These are phyloP conservation scores for Cybosia mesomella DNA, from an alignment of 2,888 invertebrate species.

Conservation along the genomic window DNA sequence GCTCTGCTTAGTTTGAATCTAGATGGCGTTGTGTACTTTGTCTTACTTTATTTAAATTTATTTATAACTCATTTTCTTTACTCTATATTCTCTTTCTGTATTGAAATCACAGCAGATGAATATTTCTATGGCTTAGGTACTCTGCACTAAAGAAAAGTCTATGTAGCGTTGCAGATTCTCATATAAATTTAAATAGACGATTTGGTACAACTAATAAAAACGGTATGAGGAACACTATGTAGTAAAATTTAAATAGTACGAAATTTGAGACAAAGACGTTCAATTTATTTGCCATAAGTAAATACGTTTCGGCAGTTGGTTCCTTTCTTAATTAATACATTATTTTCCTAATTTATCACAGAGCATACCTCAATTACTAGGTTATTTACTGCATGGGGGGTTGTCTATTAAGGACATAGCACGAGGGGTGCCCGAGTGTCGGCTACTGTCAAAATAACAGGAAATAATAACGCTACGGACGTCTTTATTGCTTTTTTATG, in stretches of 20 bases:
- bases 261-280: not conserved
- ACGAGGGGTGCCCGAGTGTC: not conserved
- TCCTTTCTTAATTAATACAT: not conserved
- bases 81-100: not conserved
- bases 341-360: not conserved
- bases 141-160: too few relatives aligned
- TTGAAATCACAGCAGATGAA: not conserved
- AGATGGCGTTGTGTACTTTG: too few relatives aligned
- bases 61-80: not conserved
- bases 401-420: conserved; percentile 17
- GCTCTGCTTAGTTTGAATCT: too few relatives aligned
- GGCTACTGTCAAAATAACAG: conserved; percentile 53
- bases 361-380: not conserved
- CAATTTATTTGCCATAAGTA: not conserved
- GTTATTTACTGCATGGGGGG: conserved; percentile 32
- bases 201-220: too few relatives aligned
- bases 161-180: not conserved
- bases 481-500: conserved; percentile 59
- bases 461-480: conserved; percentile 55
- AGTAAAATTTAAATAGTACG: not conserved
- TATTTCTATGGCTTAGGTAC: not conserved
- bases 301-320: not conserved
- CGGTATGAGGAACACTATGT: not conserved
- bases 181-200: not conserved
- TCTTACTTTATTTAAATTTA: too few relatives aligned